These are phyloP conservation scores for Neodon shergylaensis DNA, from an alignment of 2,113 vertebrate genomes.

Conservation along the genomic window DNA sequence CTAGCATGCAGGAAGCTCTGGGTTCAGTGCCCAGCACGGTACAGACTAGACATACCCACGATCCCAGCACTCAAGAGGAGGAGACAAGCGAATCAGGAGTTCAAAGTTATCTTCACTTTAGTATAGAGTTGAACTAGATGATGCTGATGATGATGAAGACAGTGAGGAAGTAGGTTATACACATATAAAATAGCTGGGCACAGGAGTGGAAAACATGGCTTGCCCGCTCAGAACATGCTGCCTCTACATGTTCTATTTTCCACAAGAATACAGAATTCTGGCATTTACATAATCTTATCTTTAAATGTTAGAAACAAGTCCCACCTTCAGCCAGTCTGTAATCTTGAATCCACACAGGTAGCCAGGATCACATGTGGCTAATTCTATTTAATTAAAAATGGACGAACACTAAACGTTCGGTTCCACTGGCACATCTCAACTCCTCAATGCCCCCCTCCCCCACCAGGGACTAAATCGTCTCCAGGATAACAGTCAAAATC, in stretches of 20 bases:
- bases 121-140: neutral
- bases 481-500: neutral
- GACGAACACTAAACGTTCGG: constrained; percentile 5
- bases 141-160: neutral
- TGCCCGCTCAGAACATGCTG: too few relatives aligned
- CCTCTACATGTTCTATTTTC: neutral
- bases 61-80: neutral
- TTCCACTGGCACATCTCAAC: neutral
- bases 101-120: neutral
- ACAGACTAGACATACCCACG: neutral
- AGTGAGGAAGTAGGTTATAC: neutral
- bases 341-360: neutral
- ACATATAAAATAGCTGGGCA: neutral
- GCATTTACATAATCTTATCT: neutral
- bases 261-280: neutral
- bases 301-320: neutral
- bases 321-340: neutral
- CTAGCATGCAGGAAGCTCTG: neutral
- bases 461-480: neutral
- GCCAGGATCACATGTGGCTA: neutral
- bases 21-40: neutral
- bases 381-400: neutral
- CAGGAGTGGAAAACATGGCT: neutral
- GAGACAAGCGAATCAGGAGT: neutral
- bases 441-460: neutral